These are phyloP conservation scores for Leptodirus hochenwartii DNA, from an alignment of 2,888 invertebrate species.

Conservation along the genomic window DNA sequence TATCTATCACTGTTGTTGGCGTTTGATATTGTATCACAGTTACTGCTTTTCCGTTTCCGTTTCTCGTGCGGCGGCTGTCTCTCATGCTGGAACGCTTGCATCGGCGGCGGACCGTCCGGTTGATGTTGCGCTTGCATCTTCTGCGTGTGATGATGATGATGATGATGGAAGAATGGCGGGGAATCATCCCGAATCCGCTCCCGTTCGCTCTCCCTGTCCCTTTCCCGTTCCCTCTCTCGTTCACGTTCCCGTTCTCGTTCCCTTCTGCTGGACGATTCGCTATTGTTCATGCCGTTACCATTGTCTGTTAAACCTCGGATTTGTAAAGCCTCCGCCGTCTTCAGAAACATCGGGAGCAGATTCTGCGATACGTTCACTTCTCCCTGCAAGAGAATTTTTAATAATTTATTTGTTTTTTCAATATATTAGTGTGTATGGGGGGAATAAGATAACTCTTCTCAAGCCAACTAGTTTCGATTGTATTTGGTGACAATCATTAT, in stretches of 20 bases:
- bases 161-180: too few species aligned
- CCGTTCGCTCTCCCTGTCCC: slow-evolving; percentile 22
- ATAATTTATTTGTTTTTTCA: not conserved
- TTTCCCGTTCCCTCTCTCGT: slow-evolving; percentile 18
- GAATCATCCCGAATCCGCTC: slow-evolving; percentile 16
- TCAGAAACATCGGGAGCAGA: slow-evolving; percentile 76
- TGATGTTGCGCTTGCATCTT: slow-evolving; percentile 6
- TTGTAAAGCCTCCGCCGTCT: slow-evolving; percentile 83
- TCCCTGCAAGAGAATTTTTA: slow-evolving; percentile 6
- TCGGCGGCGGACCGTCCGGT: slow-evolving; percentile 13
- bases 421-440: too few species aligned
- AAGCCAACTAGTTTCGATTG: too few species aligned
- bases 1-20: slow-evolving; percentile 39
- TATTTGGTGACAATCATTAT: too few species aligned
- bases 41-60: slow-evolving; percentile 45
- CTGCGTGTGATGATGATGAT: too few species aligned
- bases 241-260: slow-evolving; percentile 19
- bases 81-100: slow-evolving; percentile 15
- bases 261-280: slow-evolving; percentile 20
- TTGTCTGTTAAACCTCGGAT: slow-evolving; percentile 78
- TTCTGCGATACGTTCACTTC: slow-evolving; percentile 69
- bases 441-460: too few species aligned
- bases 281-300: slow-evolving; percentile 40
- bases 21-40: slow-evolving; percentile 45
- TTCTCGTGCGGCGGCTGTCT: slow-evolving; percentile 32